Conservation (phyloP, 2,113 vertebrate genomes). For the zebrafish (Danio rerio) region GRCz12tu NC_133192.1:20312001-20312500, state of each 20-base stretch:
- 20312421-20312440: conserved; percentile 41
- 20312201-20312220: conserved; percentile 17
- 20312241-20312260: background rate
- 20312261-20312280: background rate
- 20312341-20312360: conserved; percentile 45
- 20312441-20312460: conserved; percentile 40
- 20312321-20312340: conserved; percentile 1
- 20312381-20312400: conserved; percentile 47
- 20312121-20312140: conserved; percentile 26
- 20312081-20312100: conserved; percentile 6
- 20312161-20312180: conserved; percentile 20
- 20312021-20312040: conserved; percentile 12
- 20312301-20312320: conserved; percentile 7
- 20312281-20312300: background rate
- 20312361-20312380: conserved; percentile 56
- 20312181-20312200: conserved; percentile 9
- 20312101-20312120: conserved; percentile 25
- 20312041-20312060: background rate
- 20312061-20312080: conserved; percentile 34
- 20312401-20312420: conserved; percentile 19
- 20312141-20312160: conserved; percentile 28
- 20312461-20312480: background rate
- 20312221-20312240: background rate
- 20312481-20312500: no score
- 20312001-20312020: conserved; percentile 46